Conservation (phyloP, 2,888 invertebrate species). For the Blera fallax region DNA sequence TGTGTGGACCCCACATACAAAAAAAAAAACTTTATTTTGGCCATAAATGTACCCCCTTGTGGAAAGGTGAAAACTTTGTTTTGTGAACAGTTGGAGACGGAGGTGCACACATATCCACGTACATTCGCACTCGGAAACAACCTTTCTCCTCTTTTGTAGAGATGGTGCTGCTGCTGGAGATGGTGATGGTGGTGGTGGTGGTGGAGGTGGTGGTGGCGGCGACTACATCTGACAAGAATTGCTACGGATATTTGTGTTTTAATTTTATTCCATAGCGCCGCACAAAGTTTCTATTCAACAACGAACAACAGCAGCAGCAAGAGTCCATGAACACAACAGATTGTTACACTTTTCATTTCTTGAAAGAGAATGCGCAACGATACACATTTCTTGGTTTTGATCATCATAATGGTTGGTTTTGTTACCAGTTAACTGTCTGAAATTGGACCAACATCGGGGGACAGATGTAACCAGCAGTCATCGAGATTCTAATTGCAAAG, state of each 20-base stretch:
- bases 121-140: slow-evolving; percentile 55
- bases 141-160: slow-evolving; percentile 60
- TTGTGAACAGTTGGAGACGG: not conserved
- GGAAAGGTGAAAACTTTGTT: slow-evolving; percentile 43
- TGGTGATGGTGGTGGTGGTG: not conserved
- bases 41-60: slow-evolving; percentile 26
- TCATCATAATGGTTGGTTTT: slow-evolving; percentile 33
- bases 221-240: slow-evolving; percentile 46
- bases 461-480: slow-evolving; percentile 32
- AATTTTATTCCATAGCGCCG: slow-evolving; percentile 49
- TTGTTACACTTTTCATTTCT: slow-evolving; percentile 59
- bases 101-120: slow-evolving; percentile 3
- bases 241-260: slow-evolving; percentile 60
- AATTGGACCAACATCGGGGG: slow-evolving; percentile 44
- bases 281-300: slow-evolving; percentile 38
- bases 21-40: slow-evolving; percentile 33
- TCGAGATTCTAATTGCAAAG: slow-evolving; percentile 48
- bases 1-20: not conserved
- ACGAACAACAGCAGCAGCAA: not conserved
- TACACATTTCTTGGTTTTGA: slow-evolving; percentile 19
- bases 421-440: slow-evolving; percentile 27
- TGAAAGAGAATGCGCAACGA: slow-evolving; percentile 58
- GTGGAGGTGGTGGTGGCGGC: not conserved
- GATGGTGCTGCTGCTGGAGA: not conserved
- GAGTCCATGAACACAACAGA: slow-evolving; percentile 3